Conservation (phyloP, 2,113 vertebrate species). For the Lepisosteus oculatus region DNA sequence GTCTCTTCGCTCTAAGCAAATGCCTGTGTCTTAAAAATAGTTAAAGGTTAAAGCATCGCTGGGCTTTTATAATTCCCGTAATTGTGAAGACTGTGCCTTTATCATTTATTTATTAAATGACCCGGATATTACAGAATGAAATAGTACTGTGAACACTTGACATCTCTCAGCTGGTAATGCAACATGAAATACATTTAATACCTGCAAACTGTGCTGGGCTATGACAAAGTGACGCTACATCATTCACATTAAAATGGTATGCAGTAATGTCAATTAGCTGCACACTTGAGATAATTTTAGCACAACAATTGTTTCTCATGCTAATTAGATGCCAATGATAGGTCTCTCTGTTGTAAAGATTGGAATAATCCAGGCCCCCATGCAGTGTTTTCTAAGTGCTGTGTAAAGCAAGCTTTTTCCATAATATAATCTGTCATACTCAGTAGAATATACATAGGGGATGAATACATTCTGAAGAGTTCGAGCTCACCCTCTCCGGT, state of each 20-base stretch:
- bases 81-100: too few species aligned
- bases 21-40: too few species aligned
- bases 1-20: too few species aligned
- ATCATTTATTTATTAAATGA: too few species aligned
- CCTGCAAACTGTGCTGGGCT: background rate
- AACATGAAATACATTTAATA: background rate
- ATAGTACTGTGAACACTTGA: background rate
- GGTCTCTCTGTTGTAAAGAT: background rate
- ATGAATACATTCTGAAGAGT: background rate
- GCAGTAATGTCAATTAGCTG: background rate
- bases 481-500: background rate
- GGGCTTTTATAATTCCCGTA: too few species aligned
- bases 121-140: background rate
- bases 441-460: background rate
- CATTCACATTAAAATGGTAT: background rate
- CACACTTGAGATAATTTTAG: background rate
- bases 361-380: background rate
- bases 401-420: background rate
- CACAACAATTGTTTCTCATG: background rate
- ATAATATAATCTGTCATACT: background rate
- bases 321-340: background rate
- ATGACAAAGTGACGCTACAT: background rate
- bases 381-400: background rate
- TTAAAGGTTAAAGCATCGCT: too few species aligned
- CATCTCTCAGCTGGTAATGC: background rate